Percentiles rank a stretch among this genome's conserved stretches.
phyloP scores from a whole-genome alignment of 2,888 invertebrate species.

The Scaptomyza polygonia region DNA sequence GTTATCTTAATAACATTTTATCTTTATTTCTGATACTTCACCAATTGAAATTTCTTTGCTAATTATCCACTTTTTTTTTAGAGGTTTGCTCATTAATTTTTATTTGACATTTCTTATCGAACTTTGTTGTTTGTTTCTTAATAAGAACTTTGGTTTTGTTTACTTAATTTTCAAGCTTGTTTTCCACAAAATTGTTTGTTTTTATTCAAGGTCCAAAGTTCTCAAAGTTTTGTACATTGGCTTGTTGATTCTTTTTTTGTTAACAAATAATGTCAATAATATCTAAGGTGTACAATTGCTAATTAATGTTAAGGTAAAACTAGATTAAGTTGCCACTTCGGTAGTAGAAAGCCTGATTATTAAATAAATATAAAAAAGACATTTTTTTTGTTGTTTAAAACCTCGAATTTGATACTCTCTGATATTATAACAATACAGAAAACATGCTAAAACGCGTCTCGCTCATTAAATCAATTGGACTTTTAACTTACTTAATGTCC shows the following conservation, averaged over 20 bases:
- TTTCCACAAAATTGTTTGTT: neutral
- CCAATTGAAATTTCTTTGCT: neutral
- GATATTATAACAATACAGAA: too few relatives aligned
- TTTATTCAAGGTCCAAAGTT: constrained; percentile 11
- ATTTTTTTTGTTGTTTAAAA: too few relatives aligned
- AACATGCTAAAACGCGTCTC: too few relatives aligned
- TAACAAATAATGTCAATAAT: constrained; percentile 14
- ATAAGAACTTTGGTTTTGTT: neutral
- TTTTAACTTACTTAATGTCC: neutral
- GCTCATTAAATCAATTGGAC: neutral
- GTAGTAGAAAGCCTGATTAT: too few relatives aligned
- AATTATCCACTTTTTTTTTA: neutral
- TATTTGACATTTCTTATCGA: neutral
- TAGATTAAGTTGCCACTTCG: too few relatives aligned
- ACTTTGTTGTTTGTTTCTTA: constrained; percentile 17
- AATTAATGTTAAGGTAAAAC: too few relatives aligned
- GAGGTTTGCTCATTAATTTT: neutral
- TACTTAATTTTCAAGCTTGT: neutral
- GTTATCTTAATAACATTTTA: too few relatives aligned
- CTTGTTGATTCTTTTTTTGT: constrained; percentile 1
- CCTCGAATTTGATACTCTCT: neutral
- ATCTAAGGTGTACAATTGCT: neutral
- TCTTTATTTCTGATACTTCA: too few relatives aligned
- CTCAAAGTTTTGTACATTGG: constrained; percentile 32
- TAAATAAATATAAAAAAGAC: too few relatives aligned